These are phyloP conservation scores for Channa argus DNA, from an alignment of 2,113 vertebrate species.

Conservation along the genomic window DNA sequence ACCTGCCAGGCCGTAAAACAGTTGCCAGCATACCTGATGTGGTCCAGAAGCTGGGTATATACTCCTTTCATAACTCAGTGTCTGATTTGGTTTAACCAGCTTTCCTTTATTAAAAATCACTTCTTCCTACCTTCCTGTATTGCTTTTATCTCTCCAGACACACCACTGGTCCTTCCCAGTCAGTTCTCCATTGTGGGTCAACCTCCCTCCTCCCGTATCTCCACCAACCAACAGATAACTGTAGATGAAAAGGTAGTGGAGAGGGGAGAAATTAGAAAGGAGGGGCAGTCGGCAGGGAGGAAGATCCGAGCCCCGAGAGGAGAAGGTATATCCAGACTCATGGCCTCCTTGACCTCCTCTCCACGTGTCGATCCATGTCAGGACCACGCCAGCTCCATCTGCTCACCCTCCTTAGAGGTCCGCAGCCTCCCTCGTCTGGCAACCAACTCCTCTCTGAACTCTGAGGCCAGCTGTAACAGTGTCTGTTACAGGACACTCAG, in stretches of 20 bases:
- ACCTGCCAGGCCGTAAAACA: constrained; percentile 92
- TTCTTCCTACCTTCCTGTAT: neutral
- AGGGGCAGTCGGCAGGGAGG: constrained; percentile 83
- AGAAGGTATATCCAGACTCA: constrained; percentile 90
- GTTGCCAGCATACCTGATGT: constrained; percentile 90
- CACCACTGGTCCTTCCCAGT: constrained; percentile 77
- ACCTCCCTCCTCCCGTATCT: constrained; percentile 65
- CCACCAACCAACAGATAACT: constrained; percentile 63
- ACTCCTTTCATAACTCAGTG: neutral
- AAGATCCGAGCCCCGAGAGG: constrained; percentile 92
- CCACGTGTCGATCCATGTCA: constrained; percentile 78
- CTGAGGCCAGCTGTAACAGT: constrained; percentile 61
- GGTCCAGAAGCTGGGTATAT: constrained; percentile 89
- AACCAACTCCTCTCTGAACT: constrained; percentile 78
- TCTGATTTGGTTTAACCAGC: no score
- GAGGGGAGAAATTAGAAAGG: constrained; percentile 74
- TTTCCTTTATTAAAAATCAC: no score
- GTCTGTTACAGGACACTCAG: constrained; percentile 76
- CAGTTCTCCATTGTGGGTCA: constrained; percentile 85
- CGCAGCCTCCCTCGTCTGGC: constrained; percentile 67
- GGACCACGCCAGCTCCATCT: constrained; percentile 54
- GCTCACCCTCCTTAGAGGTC: constrained; percentile 79
- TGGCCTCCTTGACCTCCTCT: constrained; percentile 88
- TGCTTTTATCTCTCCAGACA: constrained; percentile 65
- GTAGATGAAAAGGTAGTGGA: constrained; percentile 80